phyloP scores from a whole-genome alignment of 2,888 invertebrate genomes.

The Nomada ferruginata region DNA sequence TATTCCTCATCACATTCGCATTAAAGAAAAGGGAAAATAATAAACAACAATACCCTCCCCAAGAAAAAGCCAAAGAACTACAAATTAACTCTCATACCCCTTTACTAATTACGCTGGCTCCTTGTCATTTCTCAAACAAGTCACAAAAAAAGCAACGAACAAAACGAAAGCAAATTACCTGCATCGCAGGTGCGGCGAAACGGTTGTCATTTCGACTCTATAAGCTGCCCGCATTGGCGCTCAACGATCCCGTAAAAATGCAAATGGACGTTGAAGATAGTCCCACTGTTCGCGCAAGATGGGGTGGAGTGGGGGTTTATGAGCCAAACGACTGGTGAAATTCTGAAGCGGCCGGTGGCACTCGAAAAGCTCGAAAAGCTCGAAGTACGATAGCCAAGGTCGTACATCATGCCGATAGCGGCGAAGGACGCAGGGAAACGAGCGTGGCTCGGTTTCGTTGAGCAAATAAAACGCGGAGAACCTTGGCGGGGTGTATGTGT shows the following conservation, averaged over 20 bases:
- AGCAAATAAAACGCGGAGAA: conserved; percentile 47
- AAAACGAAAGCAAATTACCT: too few species aligned
- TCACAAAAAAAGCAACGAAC: too few species aligned
- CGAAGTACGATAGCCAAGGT: conserved; percentile 57
- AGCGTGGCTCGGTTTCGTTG: conserved; percentile 31
- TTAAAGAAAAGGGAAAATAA: too few species aligned
- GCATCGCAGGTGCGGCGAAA: too few species aligned
- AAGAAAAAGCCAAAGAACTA: too few species aligned
- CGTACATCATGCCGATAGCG: conserved; percentile 64
- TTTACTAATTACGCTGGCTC: too few species aligned
- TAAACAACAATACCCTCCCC: too few species aligned
- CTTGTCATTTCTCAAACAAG: too few species aligned
- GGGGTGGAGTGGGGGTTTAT: too few species aligned
- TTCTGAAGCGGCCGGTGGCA: conserved; percentile 48
- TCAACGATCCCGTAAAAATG: conserved; percentile 34
- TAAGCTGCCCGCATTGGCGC: neutral
- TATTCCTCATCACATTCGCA: too few species aligned
- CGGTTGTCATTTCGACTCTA: too few species aligned
- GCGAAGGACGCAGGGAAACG: conserved; percentile 47
- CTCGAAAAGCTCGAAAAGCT: conserved; percentile 31
- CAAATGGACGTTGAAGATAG: conserved; percentile 41
- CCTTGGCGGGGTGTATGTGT: neutral
- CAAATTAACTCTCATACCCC: too few species aligned
- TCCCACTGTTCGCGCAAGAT: conserved; percentile 5
- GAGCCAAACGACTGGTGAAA: conserved; percentile 52